These are phyloP conservation scores for Yponomeuta plumbellus DNA, from an alignment of 2,888 invertebrate species.

Conservation along the genomic window DNA sequence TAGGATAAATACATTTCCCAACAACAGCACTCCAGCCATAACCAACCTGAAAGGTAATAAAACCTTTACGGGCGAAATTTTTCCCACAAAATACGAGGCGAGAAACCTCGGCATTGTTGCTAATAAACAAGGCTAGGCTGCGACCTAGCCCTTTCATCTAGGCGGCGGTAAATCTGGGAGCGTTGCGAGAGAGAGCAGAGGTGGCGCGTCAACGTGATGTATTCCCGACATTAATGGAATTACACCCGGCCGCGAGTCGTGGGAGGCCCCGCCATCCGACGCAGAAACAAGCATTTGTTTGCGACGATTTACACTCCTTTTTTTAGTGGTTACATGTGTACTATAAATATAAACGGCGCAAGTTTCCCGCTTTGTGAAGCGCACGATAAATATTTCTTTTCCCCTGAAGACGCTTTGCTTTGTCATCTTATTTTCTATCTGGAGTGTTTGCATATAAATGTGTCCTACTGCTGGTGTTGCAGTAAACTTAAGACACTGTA, in stretches of 20 bases:
- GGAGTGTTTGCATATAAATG: neutral
- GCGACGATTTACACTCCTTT: conserved; percentile 20
- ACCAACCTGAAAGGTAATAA: neutral
- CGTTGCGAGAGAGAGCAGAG: conserved; percentile 19
- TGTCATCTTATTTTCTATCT: neutral
- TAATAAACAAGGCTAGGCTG: conserved; percentile 6
- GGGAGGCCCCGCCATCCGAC: conserved; percentile 40
- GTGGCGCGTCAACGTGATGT: conserved; percentile 42
- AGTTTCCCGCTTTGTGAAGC: conserved; percentile 5
- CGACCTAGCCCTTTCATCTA: conserved; percentile 50
- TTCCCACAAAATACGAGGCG: neutral
- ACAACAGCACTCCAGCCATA: neutral
- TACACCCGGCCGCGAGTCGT: conserved; percentile 31
- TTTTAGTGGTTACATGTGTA: conserved; percentile 17
- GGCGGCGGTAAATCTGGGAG: conserved; percentile 47
- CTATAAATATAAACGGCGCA: conserved; percentile 5
- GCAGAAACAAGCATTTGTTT: conserved; percentile 35
- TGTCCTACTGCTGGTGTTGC: neutral
- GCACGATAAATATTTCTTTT: neutral
- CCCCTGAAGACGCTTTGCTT: neutral
- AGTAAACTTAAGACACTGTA: neutral
- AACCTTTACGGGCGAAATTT: conserved; percentile 1
- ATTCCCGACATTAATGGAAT: conserved; percentile 61
- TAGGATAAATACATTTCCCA: neutral
- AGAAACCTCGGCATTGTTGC: conserved; percentile 5